phyloP scores from a whole-genome alignment of 2,888 invertebrate genomes.

The Elmis aenea region DNA sequence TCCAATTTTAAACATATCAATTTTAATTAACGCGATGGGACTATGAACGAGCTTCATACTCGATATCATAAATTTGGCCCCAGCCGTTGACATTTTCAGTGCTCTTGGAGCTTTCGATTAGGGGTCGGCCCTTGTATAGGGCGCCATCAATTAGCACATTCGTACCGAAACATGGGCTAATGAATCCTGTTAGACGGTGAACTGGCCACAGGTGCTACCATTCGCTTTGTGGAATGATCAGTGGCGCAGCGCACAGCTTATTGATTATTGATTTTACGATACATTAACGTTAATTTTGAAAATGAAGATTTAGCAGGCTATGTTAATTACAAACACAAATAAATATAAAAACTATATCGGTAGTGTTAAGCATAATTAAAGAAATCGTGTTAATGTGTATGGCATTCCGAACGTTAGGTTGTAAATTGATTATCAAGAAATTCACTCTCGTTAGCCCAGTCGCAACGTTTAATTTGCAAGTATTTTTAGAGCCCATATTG shows the following conservation, averaged over 20 bases:
- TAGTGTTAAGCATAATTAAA: too few relatives aligned
- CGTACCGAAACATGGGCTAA: conserved; percentile 27
- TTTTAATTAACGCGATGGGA: conserved; percentile 14
- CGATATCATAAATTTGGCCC: conserved; percentile 20
- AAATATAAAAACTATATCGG: too few relatives aligned
- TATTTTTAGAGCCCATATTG: too few relatives aligned
- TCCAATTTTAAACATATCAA: too few relatives aligned
- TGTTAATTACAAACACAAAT: too few relatives aligned
- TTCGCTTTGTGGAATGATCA: conserved; percentile 19
- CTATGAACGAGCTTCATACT: conserved; percentile 10
- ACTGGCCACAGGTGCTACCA: conserved; percentile 29
- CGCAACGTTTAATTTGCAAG: conserved; percentile 21
- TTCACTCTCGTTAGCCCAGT: conserved; percentile 21
- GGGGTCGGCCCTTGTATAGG: not conserved
- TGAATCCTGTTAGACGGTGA: conserved; percentile 32
- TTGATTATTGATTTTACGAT: too few relatives aligned
- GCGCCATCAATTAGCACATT: conserved; percentile 32
- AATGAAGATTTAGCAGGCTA: too few relatives aligned
- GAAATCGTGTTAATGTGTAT: too few relatives aligned
- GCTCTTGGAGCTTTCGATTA: conserved; percentile 8
- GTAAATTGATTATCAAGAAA: conserved; percentile 22
- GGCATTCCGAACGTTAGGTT: conserved; percentile 20
- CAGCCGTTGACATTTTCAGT: not conserved
- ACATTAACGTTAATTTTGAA: too few relatives aligned
- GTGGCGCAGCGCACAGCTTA: too few relatives aligned